Base-by-base conservation (phyloP, 30 jellyfish, hydroid and myxozoan genomes). In the Hydractinia symbiolongicarpus region DNA sequence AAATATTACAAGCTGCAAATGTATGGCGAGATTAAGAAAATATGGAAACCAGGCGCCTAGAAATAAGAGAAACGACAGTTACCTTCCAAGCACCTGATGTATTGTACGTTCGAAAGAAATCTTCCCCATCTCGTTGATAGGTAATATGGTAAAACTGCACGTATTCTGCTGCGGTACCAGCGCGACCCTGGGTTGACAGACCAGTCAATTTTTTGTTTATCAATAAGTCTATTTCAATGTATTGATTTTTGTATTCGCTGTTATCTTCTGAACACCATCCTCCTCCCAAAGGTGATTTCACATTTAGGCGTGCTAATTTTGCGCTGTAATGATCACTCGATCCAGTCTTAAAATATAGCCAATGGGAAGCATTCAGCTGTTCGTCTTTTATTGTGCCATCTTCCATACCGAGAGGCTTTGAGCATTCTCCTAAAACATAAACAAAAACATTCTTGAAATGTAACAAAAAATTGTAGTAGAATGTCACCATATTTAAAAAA, bases 221-320 rank as follows among this genome's bases (percentile, higher is more conserved):
- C 55, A 67, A 70, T 53, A 91, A 73, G 62, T 91, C 98, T 11
- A 91, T 80, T 74, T 91, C 93, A 6, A 91, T 66, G 79, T 82
- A 83, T 72, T 86, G 98, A 5, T 79, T 85, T 5, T 82, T 85
- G 69, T 76, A 58, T 20, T 30, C 61, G 58, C 78, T 91, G 52
- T 76, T 60, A 21, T 83, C 96, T 4, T 78, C 93, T 7, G 98
- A 91, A 58, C 98, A 91, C 98, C 98, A 91, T 7, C 89, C 95
- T 7, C 98, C 98, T 54, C 96, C 85, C 44, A 30, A 30, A 10
- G 81, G 82, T 62, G 81, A 61, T 53, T 67, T 78, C 58, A 64
- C 67, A 67, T 91, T 87, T 81, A 91, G 66, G 7, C 98, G 91
- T 4, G 95, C 95, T 62, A 70, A 82, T 17, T 80, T 68, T 20